Evolutionary conservation across 2,888 invertebrate genomes (phyloP), one percentile per base, ranked within the genome.

Genomic region (Smittia aterrima): DNA sequence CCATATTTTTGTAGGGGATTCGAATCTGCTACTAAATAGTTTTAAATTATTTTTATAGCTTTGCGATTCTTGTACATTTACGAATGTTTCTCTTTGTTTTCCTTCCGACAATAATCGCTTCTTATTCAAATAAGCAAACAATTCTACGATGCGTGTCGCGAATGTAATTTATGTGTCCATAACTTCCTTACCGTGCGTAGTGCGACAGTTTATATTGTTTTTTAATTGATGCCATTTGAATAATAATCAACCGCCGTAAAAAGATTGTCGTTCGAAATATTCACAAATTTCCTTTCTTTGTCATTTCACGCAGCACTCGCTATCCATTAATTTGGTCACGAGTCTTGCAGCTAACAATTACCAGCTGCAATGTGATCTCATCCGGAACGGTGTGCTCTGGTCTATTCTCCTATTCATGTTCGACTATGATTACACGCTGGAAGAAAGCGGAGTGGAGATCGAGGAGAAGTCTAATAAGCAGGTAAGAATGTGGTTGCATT

Each of bases 361-460:
- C 77, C 82, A 83, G 73, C 87, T 98, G 25, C 97, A 99, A 82
- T 87, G 91, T 81, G 90, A 90, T 80, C 83, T 97, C 32, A 87
- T 95, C 11, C 89, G 91, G 76, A 89, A 92, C 1, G 98, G 98
- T 7, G 93, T 92, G 0, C 81, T 99, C 1, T 98, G 95, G 92
- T 95, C 96, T 79, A 84, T 99, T 71, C 83, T 99, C 47, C 87
- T 93, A 0, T 92, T 93, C 78, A 90, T 94, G 82, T 95, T 99
- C 82, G 91, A 91, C 76, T 99, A 97, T 82, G 99, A 99, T 84
- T 99, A 92, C 83, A 99, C 99, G 2, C 85, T 99, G 77, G 93
- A 97, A 75, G 98, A 99, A 85, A 95, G 97, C 70, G 98, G 98
- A 0, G 93, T 98, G 0, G 92, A 94, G 78, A 89, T 90, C 24